phyloP scores from a whole-genome alignment of 1,140 invertebrate species.

The Lepidurus apus region DNA sequence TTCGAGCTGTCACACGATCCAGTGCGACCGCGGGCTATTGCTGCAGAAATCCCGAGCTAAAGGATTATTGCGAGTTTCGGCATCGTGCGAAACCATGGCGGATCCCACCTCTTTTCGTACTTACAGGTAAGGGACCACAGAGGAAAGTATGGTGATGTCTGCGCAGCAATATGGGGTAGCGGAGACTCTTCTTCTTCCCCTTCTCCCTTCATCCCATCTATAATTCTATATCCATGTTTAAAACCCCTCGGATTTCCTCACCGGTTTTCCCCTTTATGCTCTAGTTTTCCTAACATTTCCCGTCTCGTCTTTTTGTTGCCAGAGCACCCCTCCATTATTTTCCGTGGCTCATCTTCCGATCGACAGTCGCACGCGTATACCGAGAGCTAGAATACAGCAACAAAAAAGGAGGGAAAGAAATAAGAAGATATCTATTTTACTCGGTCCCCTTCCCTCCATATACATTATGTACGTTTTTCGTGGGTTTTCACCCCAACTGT shows the following conservation, averaged over 20 bases:
- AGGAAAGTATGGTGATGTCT: no score
- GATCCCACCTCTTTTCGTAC: not conserved
- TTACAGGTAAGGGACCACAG: not conserved
- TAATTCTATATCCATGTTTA: not conserved
- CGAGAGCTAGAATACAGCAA: not conserved
- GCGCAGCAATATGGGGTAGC: no score
- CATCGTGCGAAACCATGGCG: not conserved
- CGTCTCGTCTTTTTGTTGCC: not conserved
- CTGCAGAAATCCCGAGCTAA: not conserved
- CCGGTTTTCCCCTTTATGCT: not conserved
- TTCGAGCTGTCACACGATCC: no score
- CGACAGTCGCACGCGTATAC: not conserved
- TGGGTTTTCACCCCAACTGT: not conserved
- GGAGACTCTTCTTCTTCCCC: no score
- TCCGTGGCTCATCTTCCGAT: not conserved
- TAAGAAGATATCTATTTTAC: not conserved
- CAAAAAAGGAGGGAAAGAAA: not conserved
- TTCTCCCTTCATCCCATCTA: no score
- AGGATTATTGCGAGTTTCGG: not conserved
- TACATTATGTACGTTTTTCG: not conserved
- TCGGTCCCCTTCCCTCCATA: not conserved
- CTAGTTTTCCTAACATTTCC: not conserved
- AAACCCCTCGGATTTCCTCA: not conserved
- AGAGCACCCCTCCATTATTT: not conserved
- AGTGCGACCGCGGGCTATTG: not conserved